Evolutionary conservation across 1,140 invertebrate genomes (phyloP).

Genomic region (Homalodisca vitripennis): DNA sequence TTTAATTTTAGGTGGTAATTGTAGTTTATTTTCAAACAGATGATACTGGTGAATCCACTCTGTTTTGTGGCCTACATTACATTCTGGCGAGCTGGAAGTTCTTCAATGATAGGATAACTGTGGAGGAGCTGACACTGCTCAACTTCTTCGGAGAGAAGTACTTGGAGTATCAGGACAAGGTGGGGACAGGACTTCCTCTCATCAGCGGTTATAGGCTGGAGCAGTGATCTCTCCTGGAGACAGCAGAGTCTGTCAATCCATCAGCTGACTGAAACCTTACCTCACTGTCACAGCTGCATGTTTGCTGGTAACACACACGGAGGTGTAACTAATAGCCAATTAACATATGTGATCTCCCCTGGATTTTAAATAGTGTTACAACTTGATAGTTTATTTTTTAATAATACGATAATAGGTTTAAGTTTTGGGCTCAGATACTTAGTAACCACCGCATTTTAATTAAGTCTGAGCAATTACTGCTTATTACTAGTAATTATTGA

Average conservation of each 20-base stretch:
- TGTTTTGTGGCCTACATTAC: constrained; percentile 85
- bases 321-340: too few relatives aligned
- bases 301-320: too few relatives aligned
- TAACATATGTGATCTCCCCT: too few relatives aligned
- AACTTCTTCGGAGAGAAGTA: constrained; percentile 94
- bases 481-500: too few relatives aligned
- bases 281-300: too few relatives aligned
- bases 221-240: not conserved
- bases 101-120: constrained; percentile 82
- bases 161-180: constrained; percentile 79
- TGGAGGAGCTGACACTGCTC: constrained; percentile 91
- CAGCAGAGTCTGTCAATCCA: not conserved
- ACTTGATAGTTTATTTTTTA: too few relatives aligned
- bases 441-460: too few relatives aligned
- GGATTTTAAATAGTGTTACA: too few relatives aligned
- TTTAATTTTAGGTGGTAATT: not conserved
- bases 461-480: too few relatives aligned
- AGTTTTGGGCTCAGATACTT: too few relatives aligned
- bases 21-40: constrained; percentile 57
- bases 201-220: constrained; percentile 71
- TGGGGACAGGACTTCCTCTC: constrained; percentile 90
- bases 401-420: too few relatives aligned
- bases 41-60: constrained; percentile 89
- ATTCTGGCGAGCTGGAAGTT: constrained; percentile 84
- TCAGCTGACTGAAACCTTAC: not conserved